Evolutionary conservation across 2,888 invertebrate genomes (phyloP).

Genomic region (Caenorhabditis virilis): DNA sequence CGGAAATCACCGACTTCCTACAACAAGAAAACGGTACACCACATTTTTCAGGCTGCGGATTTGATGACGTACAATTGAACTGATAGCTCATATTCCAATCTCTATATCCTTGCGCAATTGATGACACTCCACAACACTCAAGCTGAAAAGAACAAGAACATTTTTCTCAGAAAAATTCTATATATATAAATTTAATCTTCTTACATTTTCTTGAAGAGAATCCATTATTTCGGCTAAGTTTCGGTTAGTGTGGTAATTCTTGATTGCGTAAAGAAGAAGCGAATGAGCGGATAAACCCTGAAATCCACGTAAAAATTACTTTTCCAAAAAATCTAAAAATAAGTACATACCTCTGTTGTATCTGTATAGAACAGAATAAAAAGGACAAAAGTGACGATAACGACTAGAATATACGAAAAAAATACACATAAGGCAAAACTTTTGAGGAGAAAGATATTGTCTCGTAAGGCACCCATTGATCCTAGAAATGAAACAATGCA

Average conservation of each 20-base stretch:
- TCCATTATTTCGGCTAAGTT: slow-evolving; percentile 68
- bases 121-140: slow-evolving; percentile 70
- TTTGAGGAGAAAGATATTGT: slow-evolving; percentile 66
- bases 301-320: slow-evolving; percentile 1
- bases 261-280: slow-evolving; percentile 60
- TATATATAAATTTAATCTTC: neutral
- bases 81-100: slow-evolving; percentile 71
- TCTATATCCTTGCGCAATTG: slow-evolving; percentile 68
- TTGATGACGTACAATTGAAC: slow-evolving; percentile 69
- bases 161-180: neutral
- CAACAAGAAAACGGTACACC: slow-evolving; percentile 72
- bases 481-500: slow-evolving; percentile 62
- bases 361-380: slow-evolving; percentile 68
- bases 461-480: slow-evolving; percentile 65
- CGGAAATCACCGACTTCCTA: slow-evolving; percentile 58
- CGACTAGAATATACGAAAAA: slow-evolving; percentile 63
- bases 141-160: slow-evolving; percentile 67
- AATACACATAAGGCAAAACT: slow-evolving; percentile 65
- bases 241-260: slow-evolving; percentile 64
- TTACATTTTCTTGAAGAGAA: slow-evolving; percentile 66
- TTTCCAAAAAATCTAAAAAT: slow-evolving; percentile 12
- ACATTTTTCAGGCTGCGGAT: slow-evolving; percentile 69
- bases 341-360: slow-evolving; percentile 47
- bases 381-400: slow-evolving; percentile 59
- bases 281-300: slow-evolving; percentile 64